Conservation (phyloP, 1,140 invertebrate species). For the Monomorium pharaonis region DNA sequence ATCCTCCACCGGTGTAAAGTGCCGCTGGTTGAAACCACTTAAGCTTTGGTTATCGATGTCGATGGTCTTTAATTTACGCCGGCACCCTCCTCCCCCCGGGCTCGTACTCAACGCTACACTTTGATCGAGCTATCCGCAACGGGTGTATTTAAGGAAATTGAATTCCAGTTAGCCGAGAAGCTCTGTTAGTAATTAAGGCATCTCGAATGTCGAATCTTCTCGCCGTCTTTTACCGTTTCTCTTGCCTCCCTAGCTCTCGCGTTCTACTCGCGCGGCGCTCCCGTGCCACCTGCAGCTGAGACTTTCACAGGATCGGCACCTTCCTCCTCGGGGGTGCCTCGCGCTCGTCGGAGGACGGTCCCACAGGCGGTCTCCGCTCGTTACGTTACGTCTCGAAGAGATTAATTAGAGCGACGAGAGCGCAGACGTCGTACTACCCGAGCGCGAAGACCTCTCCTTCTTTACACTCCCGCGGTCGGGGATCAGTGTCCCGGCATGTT, state of each 20-base stretch:
- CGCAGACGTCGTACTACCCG: not conserved
- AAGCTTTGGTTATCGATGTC: slow-evolving; percentile 50
- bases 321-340: not conserved
- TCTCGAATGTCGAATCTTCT: slow-evolving; percentile 7
- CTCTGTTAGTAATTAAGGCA: slow-evolving; percentile 62
- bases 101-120: not conserved
- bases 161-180: slow-evolving; percentile 22
- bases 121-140: slow-evolving; percentile 38
- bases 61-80: slow-evolving; percentile 34
- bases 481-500: slow-evolving; percentile 46
- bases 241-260: not conserved
- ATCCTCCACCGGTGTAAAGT: slow-evolving; percentile 21
- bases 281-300: slow-evolving; percentile 6
- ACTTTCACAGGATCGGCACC: slow-evolving; percentile 1
- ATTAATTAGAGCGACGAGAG: slow-evolving; percentile 59
- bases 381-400: slow-evolving; percentile 36
- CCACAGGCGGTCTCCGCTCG: slow-evolving; percentile 18
- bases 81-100: slow-evolving; percentile 22
- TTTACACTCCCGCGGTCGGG: slow-evolving; percentile 34
- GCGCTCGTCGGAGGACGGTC: not conserved
- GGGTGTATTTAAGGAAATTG: slow-evolving; percentile 53
- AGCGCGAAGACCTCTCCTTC: slow-evolving; percentile 54
- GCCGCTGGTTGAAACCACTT: slow-evolving; percentile 48
- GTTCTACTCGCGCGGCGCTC: not conserved
- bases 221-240: not conserved